These are phyloP conservation scores for Pristionchus fissidentatus DNA, from an alignment of 2,888 invertebrate species.

Conservation along the genomic window DNA sequence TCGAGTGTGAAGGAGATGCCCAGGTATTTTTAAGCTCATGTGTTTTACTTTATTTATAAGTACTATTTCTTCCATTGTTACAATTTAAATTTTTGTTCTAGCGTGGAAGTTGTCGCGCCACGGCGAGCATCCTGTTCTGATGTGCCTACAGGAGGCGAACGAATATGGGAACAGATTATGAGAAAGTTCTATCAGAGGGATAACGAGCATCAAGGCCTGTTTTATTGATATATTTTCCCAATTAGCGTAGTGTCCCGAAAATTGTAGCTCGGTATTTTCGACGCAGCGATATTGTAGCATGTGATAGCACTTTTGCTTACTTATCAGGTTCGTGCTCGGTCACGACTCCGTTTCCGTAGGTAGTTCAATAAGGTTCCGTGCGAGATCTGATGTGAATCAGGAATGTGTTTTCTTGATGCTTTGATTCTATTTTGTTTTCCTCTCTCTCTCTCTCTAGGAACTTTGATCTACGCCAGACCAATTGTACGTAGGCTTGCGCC, in stretches of 20 bases:
- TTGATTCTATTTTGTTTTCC: too few relatives aligned
- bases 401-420: too few relatives aligned
- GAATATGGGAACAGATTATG: neutral
- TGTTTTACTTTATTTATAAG: too few relatives aligned
- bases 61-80: neutral
- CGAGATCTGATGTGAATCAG: too few relatives aligned
- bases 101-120: neutral
- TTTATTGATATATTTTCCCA: neutral
- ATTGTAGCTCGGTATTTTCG: neutral
- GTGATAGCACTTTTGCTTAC: too few relatives aligned
- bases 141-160: neutral
- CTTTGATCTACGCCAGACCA: too few relatives aligned
- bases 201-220: neutral
- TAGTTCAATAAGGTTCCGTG: too few relatives aligned
- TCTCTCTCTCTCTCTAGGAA: too few relatives aligned
- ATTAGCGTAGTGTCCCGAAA: neutral
- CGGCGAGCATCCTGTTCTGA: slow-evolving; percentile 7
- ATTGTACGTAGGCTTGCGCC: too few relatives aligned
- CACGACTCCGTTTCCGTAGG: too few relatives aligned
- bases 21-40: neutral
- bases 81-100: neutral
- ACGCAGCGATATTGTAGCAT: too few relatives aligned
- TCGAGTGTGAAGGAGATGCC: neutral
- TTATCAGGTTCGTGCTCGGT: too few relatives aligned
- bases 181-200: neutral